These are phyloP conservation scores for Noctua comes DNA, from an alignment of 2,888 invertebrate species.

Conservation along the genomic window DNA sequence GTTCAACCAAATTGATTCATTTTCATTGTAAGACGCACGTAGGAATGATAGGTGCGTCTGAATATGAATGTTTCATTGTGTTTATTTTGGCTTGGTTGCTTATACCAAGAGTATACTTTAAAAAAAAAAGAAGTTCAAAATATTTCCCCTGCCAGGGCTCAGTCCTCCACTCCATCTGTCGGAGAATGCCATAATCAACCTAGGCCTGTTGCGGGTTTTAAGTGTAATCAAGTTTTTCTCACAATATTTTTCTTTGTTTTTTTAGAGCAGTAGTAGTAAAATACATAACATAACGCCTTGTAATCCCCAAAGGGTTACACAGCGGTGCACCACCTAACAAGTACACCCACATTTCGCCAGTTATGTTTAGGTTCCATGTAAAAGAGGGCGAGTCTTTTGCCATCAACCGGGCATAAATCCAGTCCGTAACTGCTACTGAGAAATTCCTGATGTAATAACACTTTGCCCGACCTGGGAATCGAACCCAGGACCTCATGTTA, in stretches of 20 bases:
- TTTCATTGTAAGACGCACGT: neutral
- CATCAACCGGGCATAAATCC: too few relatives aligned
- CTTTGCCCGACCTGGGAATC: too few relatives aligned
- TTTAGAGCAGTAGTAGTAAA: neutral
- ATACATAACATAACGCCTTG: too few relatives aligned
- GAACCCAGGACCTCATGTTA: too few relatives aligned
- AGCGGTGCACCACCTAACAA: too few relatives aligned
- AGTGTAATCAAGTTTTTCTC: neutral
- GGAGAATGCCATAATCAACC: neutral
- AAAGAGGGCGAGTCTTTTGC: too few relatives aligned
- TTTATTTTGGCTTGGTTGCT: neutral
- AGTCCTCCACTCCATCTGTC: neutral
- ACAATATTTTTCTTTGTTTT: neutral
- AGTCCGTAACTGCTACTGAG: too few relatives aligned
- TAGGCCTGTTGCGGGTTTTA: neutral
- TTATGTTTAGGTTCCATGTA: too few relatives aligned
- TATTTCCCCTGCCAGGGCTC: neutral
- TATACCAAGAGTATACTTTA: neutral
- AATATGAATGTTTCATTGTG: neutral
- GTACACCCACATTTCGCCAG: too few relatives aligned
- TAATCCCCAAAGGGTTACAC: too few relatives aligned
- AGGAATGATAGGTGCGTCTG: too few relatives aligned
- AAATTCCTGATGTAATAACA: too few relatives aligned
- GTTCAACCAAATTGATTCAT: conserved; percentile 15
- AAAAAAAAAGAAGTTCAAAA: neutral